Percentiles rank a stretch among this genome's conserved stretches.
Conservation (phyloP, 2,113 vertebrate species). For the human region DNA sequence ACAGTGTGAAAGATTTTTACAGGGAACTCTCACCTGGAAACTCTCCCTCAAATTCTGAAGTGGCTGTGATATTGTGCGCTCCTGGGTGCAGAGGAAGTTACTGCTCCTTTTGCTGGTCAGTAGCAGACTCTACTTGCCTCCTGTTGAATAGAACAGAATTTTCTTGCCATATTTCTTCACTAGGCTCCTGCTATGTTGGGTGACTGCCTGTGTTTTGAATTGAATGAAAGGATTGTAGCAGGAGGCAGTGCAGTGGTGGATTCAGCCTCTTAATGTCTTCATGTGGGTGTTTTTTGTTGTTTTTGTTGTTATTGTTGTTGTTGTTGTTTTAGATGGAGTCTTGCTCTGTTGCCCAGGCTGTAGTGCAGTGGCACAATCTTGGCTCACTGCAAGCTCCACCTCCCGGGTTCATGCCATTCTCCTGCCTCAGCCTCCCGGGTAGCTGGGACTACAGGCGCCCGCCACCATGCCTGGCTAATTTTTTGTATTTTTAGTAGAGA, state of each 20-base stretch:
- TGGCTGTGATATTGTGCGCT: not conserved
- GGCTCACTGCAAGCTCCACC: too few species aligned
- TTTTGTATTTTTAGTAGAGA: too few species aligned
- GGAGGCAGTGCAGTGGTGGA: not conserved
- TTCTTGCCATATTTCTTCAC: not conserved
- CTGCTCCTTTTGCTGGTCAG: not conserved
- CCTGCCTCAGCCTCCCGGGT: too few species aligned
- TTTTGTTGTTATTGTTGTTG: too few species aligned
- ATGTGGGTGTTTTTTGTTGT: too few species aligned
- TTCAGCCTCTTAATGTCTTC: not conserved
- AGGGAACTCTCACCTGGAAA: not conserved
- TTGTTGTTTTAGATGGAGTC: too few species aligned
- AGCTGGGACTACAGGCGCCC: too few species aligned
- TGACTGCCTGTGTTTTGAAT: not conserved
- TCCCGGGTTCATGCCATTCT: too few species aligned
- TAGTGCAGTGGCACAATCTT: too few species aligned
- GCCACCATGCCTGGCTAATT: too few species aligned
- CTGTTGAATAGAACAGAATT: not conserved
- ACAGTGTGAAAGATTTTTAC: not conserved
- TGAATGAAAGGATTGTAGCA: not conserved
- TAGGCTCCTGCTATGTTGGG: too few species aligned
- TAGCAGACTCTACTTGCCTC: not conserved
- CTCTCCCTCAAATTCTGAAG: not conserved
- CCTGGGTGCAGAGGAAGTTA: not conserved
- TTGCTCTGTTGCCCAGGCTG: too few species aligned